Evolutionary conservation across 2,113 vertebrate species (phyloP).

Genomic region (Crocuta crocuta): DNA sequence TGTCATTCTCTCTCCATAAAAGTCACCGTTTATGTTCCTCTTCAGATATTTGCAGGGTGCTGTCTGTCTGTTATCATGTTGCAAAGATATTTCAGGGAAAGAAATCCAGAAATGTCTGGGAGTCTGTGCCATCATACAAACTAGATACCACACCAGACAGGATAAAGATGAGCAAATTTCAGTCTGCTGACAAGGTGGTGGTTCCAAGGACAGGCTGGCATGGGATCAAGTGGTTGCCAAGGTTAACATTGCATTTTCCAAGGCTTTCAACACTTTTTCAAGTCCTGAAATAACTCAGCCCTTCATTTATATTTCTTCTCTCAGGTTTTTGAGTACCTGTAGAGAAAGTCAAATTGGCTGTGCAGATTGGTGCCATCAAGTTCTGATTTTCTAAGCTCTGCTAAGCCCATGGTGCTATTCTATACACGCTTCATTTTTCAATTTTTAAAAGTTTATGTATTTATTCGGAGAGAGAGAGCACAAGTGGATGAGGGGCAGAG

Average conservation of each 20-base stretch:
- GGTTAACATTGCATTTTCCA: not conserved
- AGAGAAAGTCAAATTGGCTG: not conserved
- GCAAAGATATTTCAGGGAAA: not conserved
- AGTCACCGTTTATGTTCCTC: conserved; percentile 29
- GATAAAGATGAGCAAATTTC: not conserved
- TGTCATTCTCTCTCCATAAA: conserved; percentile 37
- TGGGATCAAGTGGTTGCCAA: not conserved
- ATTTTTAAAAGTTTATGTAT: not conserved
- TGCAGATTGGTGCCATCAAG: not conserved
- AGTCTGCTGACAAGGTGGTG: not conserved
- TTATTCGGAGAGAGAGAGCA: too few relatives aligned
- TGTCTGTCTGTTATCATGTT: not conserved
- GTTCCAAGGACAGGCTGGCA: not conserved
- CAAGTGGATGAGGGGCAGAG: too few relatives aligned
- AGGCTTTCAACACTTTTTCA: not conserved
- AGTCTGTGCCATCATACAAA: conserved; percentile 27
- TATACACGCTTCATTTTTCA: not conserved
- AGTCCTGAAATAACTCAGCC: not conserved
- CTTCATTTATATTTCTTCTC: not conserved
- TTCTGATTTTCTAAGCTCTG: conserved; percentile 36
- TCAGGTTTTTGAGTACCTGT: not conserved
- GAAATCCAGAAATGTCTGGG: conserved; percentile 41
- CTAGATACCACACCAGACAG: not conserved
- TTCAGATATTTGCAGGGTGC: conserved; percentile 9
- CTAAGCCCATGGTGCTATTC: not conserved